Evolutionary conservation across 2,888 invertebrate species (phyloP).

Genomic region (Scaptomyza reducta): DNA sequence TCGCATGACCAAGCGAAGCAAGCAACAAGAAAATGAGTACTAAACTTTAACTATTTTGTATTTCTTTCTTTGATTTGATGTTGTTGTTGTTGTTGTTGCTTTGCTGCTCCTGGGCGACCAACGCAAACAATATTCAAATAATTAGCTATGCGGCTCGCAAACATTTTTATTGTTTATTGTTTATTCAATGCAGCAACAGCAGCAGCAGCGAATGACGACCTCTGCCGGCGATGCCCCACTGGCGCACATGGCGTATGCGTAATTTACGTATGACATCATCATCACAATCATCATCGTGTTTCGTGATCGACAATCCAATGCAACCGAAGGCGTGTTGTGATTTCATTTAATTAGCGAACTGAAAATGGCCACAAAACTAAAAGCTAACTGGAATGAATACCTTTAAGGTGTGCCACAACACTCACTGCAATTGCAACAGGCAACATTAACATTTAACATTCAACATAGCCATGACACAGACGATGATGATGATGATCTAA

Average conservation of each 20-base stretch:
- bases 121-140: conserved; percentile 5
- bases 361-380: conserved; percentile 18
- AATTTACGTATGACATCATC: conserved; percentile 46
- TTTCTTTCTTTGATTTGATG: too few species aligned
- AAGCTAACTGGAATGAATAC: not conserved
- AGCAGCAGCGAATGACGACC: conserved; percentile 26
- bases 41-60: not conserved
- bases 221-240: conserved; percentile 31
- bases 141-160: conserved; percentile 57
- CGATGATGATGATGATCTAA: not conserved
- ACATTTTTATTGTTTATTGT: conserved; percentile 33
- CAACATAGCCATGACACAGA: not conserved
- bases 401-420: conserved; percentile 30
- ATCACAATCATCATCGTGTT: not conserved
- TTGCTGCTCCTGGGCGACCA: conserved; percentile 13
- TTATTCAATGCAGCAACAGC: conserved; percentile 65
- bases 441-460: not conserved
- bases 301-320: conserved; percentile 31
- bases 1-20: conserved; percentile 37
- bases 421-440: conserved; percentile 2
- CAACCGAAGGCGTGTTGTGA: conserved; percentile 29
- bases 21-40: not conserved
- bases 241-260: conserved; percentile 71
- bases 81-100: too few species aligned
- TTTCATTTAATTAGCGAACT: conserved; percentile 26